Evolutionary conservation across 2,888 invertebrate species (phyloP), one percentile per base, ranked within the genome.

Genomic region (Temnothorax rugatulus): DNA sequence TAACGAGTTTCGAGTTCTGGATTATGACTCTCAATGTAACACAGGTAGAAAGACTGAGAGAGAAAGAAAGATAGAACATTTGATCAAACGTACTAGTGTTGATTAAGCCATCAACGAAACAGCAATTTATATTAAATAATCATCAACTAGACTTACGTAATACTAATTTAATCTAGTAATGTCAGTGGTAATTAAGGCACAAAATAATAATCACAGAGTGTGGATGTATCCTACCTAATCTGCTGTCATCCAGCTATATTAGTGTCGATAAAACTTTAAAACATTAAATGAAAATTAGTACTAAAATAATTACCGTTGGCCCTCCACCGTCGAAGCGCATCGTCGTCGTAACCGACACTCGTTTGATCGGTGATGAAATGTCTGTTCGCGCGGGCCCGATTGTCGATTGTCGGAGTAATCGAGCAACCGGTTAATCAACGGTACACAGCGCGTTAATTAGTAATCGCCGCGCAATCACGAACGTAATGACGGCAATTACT

Each of bases 401-500:
- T 69, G 71, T 57, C 79, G 79, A 69, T 69, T 57, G 50, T 29
- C 29, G 57, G 9, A 25, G 68, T 77, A 77, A 77, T 68, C 79
- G 79, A 71, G 47, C 71, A 69, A 59, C 71, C 57, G 79, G 21
- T 79, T 69, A 71, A 79, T 69, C 71, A 69, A 57, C 57, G 21
- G 44, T 68, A 59, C 21, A 76, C 25, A 71, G 34, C 57, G 34
- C 79, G 69, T 79, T 79, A 79, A 79, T 79, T 79, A 79, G 71
- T 69, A 79, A 79, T 71, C 47, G 34, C 34, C 25, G 38, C 44
- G 57, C 79, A 71, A 59, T 79, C 71, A 59, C 69, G 57, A 4
- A 21, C 71, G 44, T 69, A 79, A 79, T 59, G 57, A 29, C 71
- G 79, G 79, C 79, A 79, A 79, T 79, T 79, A 79, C 69, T 69